A percentile compares a stretch with the other conserved stretches of the same genome.
phyloP scores from a whole-genome alignment of 2,888 invertebrate genomes.

The Capitulum mitella region DNA sequence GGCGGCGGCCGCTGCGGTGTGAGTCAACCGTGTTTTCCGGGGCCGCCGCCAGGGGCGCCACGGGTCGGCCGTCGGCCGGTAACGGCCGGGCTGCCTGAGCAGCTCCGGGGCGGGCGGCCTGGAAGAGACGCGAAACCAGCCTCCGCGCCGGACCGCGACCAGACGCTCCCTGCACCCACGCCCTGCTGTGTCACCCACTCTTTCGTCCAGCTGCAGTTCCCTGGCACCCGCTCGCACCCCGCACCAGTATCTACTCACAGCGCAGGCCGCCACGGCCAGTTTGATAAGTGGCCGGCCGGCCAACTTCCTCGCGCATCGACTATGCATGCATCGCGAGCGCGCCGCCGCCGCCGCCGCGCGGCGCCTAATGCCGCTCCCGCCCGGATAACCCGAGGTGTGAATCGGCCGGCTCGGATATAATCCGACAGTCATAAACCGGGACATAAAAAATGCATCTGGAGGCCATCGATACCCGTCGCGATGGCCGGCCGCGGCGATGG shows the following conservation, averaged over 20 bases:
- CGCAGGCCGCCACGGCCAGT: no score
- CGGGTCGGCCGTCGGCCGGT: neutral
- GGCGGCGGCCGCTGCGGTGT: neutral
- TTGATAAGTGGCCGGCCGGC: no score
- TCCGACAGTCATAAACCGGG: conserved; percentile 19
- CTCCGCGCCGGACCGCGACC: no score
- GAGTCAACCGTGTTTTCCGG: neutral
- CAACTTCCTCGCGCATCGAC: neutral
- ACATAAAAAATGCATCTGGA: conserved; percentile 4
- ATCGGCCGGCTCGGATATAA: neutral
- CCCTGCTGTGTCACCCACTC: no score
- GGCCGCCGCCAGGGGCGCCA: conserved; percentile 6
- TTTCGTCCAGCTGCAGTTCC: no score
- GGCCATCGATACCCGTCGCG: conserved; percentile 11
- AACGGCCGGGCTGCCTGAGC: no score
- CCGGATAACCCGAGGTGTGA: neutral
- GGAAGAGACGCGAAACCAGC: no score
- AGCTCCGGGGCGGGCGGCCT: no score
- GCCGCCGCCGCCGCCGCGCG: neutral
- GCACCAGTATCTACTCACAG: no score
- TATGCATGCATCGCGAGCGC: neutral
- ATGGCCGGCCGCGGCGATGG: neutral
- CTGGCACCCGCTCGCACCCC: no score
- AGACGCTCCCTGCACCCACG: no score
- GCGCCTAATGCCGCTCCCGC: neutral